Evolutionary conservation across 2,888 invertebrate genomes (phyloP).

Genomic region (Melinopterus prodromus): DNA sequence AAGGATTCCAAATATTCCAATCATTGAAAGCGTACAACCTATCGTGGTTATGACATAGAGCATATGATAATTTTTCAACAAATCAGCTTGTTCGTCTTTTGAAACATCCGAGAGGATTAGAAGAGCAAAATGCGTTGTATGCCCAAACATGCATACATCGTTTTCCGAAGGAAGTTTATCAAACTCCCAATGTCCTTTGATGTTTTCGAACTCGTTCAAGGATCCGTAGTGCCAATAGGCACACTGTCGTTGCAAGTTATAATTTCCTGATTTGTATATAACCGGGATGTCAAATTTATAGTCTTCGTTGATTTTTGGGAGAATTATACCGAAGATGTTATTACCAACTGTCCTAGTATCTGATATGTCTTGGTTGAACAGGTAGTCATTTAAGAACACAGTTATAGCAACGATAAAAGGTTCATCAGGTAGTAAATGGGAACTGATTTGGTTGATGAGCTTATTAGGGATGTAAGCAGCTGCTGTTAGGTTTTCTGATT

Average conservation of each 20-base stretch:
- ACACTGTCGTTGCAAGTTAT: constrained; percentile 57
- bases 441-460: constrained; percentile 40
- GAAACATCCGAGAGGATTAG: constrained; percentile 59
- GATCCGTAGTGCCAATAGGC: constrained; percentile 63
- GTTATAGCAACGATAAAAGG: constrained; percentile 41
- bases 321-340: constrained; percentile 66
- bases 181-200: constrained; percentile 61
- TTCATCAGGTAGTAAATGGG: constrained; percentile 26
- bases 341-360: constrained; percentile 47
- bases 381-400: constrained; percentile 41
- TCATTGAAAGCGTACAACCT: constrained; percentile 63
- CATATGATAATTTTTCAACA: constrained; percentile 46
- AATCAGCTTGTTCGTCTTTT: constrained; percentile 49
- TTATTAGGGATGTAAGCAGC: constrained; percentile 40
- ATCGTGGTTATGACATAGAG: constrained; percentile 63
- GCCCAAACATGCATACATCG: constrained; percentile 63
- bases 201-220: constrained; percentile 40
- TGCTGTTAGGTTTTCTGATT: constrained; percentile 29
- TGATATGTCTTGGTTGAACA: constrained; percentile 40
- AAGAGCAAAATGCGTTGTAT: constrained; percentile 69
- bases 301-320: constrained; percentile 65
- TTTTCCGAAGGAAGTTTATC: constrained; percentile 59
- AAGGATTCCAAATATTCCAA: constrained; percentile 63
- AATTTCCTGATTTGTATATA: constrained; percentile 59
- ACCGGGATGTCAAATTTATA: constrained; percentile 64